Evolutionary conservation across 2,888 invertebrate species (phyloP), one percentile per base, ranked within the genome.

Genomic region (Hypsopygia costalis): DNA sequence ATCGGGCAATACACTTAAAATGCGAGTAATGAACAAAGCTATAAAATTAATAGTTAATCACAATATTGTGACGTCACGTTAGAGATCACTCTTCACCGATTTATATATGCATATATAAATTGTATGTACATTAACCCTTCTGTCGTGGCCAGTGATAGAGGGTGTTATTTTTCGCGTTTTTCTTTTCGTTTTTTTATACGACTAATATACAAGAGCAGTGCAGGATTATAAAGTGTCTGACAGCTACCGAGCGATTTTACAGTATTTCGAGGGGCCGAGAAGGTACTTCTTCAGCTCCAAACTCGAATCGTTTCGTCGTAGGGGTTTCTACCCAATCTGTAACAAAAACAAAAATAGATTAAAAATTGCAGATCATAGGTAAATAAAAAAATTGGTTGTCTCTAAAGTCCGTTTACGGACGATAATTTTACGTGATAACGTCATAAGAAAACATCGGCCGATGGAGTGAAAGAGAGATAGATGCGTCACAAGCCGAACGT

Each of bases 1-100:
- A 73, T 3, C 73, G 70, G 69, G 78, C 73, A 77, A 77, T 76
- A 72, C 64, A 68, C 63, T 66, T 62, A 68, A 81, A 81, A 81
- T 80, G 85, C 81, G 69, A 66, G 67, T 68, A 63, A 45, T 65
- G 75, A 67, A 70, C 69, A 57, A 78, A 78, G 73, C 71, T 56
- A 45, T 58, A 52, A 45, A 48, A 58, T 57, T 55, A 62, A 61
- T 49, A 57, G 54, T 58, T 51, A 67, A 83, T 83, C 81, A 87
- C 86, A 87, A 85, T 73, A 72, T 81, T 87, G 88, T 87, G 88
- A 88, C 87, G 87, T 88, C 82, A 88, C 85, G 60, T 74, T 71
- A 81, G 88, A 88, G 88, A 88, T 88, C 88, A 79, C 67, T 71
- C 61, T 74, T 67, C 71, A 72, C 74, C 67, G 58, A 62, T 80